phyloP scores from a whole-genome alignment of 1,140 invertebrate genomes.

The Drosophila bocqueti region DNA sequence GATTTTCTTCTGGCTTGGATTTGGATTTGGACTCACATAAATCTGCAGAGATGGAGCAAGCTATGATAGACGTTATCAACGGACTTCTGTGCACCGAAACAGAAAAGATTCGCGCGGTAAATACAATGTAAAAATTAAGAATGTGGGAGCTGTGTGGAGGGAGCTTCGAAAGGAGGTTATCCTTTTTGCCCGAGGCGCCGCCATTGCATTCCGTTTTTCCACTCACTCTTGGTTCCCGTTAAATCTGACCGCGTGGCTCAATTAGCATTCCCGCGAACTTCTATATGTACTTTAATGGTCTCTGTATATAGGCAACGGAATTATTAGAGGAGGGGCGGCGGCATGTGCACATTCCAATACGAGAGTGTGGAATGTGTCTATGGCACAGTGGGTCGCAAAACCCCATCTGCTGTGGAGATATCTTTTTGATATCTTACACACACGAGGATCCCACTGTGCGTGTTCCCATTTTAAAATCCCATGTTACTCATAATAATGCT shows the following conservation, averaged over 20 bases:
- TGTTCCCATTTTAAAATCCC: constrained; percentile 18
- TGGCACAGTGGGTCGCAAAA: constrained; percentile 17
- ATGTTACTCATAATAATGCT: constrained; percentile 3
- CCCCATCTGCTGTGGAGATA: background rate
- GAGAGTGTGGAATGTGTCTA: constrained; percentile 11
- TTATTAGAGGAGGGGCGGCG: constrained; percentile 9
- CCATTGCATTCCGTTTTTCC: constrained; percentile 8
- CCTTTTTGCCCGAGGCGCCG: constrained; percentile 7
- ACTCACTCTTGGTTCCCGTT: background rate
- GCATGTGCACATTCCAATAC: constrained; percentile 51
- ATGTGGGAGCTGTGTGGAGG: background rate
- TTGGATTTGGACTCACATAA: background rate
- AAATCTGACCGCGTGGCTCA: constrained; percentile 15
- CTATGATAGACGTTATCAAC: constrained; percentile 69
- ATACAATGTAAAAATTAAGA: background rate
- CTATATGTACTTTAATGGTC: constrained; percentile 22
- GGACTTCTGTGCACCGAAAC: constrained; percentile 76
- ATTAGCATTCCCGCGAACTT: background rate
- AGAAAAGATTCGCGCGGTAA: constrained; percentile 86
- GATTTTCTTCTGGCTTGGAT: background rate
- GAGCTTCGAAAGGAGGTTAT: constrained; percentile 22
- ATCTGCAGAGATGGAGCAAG: constrained; percentile 38
- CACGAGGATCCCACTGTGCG: background rate
- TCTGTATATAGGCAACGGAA: constrained; percentile 6
- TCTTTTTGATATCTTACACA: background rate